phyloP scores from a whole-genome alignment of 30 jellyfish, hydroid and myxozoan species.

The Hydractinia symbiolongicarpus region DNA sequence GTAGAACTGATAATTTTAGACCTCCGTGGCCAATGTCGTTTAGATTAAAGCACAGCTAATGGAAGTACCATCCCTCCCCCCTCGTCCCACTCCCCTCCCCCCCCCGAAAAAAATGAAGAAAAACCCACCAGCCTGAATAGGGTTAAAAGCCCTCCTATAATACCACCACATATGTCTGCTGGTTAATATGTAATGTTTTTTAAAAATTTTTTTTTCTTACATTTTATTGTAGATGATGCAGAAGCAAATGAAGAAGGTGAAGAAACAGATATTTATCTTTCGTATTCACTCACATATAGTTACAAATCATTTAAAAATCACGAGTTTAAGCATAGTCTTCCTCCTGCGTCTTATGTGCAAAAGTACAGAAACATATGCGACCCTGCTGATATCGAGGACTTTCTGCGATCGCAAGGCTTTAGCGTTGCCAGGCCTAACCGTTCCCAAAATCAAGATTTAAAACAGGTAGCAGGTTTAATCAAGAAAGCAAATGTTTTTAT shows the following conservation, averaged over 20 bases:
- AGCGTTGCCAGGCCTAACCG: slow-evolving; percentile 19
- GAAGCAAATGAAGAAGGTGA: background rate
- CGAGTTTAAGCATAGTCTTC: slow-evolving; percentile 3
- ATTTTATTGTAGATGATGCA: slow-evolving; percentile 3
- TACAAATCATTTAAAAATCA: slow-evolving; percentile 31
- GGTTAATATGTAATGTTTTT: too few species aligned
- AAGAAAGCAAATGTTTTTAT: slow-evolving; percentile 58
- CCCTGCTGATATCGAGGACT: slow-evolving; percentile 38
- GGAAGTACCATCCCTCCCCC: too few species aligned
- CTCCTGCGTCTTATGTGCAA: slow-evolving; percentile 15
- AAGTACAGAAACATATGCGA: slow-evolving; percentile 46
- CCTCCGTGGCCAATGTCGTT: too few species aligned
- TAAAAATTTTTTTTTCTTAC: too few species aligned
- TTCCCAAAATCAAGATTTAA: slow-evolving; percentile 30
- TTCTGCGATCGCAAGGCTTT: background rate
- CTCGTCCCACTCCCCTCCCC: too few species aligned
- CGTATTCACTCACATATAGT: slow-evolving; percentile 40
- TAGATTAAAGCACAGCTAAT: too few species aligned
- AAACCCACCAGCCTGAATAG: too few species aligned
- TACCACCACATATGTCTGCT: too few species aligned
- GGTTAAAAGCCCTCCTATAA: too few species aligned
- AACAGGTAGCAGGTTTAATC: slow-evolving; percentile 44
- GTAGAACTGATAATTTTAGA: too few species aligned
- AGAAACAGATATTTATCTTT: slow-evolving; percentile 40
- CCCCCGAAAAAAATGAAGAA: too few species aligned